Conservation (phyloP, 1,140 invertebrate genomes). For the Diuraphis noxia region DNA sequence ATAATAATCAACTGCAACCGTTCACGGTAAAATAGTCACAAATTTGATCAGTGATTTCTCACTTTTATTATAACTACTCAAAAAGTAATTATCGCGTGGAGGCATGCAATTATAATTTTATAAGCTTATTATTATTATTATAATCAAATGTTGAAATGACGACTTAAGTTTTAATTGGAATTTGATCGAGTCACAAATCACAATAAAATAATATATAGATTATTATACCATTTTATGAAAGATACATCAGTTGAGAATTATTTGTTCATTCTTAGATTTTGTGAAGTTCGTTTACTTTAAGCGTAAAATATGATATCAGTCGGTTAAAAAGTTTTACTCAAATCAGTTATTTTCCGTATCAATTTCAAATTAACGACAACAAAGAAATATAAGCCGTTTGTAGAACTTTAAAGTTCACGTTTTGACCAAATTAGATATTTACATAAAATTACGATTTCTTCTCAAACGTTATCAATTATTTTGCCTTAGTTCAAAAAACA, state of each 20-base stretch:
- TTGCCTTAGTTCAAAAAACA: not conserved
- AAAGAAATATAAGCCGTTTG: not conserved
- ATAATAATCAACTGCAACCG: not conserved
- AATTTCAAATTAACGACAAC: not conserved
- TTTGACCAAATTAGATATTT: not conserved
- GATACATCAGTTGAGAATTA: not conserved
- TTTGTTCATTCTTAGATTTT: not conserved
- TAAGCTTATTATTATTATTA: not conserved
- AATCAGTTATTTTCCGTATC: not conserved
- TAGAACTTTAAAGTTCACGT: not conserved
- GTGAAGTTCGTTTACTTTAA: not conserved
- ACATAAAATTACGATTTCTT: not conserved
- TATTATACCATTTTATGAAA: not conserved
- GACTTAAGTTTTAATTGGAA: constrained; percentile 1
- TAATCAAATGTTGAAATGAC: not conserved
- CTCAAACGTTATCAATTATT: no score
- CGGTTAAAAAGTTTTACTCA: not conserved
- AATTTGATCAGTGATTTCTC: not conserved
- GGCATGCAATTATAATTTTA: not conserved
- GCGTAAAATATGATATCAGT: not conserved
- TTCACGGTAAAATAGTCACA: not conserved
- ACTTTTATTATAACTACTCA: not conserved
- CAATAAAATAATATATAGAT: not conserved
- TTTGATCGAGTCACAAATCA: not conserved
- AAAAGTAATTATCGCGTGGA: not conserved